phyloP scores from a whole-genome alignment of 2,888 invertebrate genomes.

The Caenorhabditis sinica region DNA sequence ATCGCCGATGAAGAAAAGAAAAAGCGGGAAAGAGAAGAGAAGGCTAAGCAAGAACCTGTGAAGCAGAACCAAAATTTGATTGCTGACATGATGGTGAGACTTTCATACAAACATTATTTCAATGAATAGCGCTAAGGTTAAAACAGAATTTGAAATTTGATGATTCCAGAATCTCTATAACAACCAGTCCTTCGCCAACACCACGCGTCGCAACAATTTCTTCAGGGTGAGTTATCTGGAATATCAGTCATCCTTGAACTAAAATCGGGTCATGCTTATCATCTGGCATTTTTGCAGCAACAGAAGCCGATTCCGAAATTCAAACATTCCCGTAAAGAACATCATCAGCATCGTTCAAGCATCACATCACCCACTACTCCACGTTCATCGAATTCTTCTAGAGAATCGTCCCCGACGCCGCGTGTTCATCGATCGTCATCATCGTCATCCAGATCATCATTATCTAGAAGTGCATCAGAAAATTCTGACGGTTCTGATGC shows the following conservation, averaged over 20 bases:
- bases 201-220: constrained; percentile 13
- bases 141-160: not conserved
- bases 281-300: constrained; percentile 35
- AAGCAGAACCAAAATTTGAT: constrained; percentile 24
- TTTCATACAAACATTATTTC: not conserved
- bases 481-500: not conserved
- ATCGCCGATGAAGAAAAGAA: constrained; percentile 45
- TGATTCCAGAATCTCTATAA: constrained; percentile 47
- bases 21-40: constrained; percentile 60
- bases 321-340: not conserved
- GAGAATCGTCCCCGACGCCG: constrained; percentile 11
- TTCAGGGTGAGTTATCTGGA: constrained; percentile 6
- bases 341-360: not conserved
- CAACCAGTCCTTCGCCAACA: constrained; percentile 35
- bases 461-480: constrained; percentile 5
- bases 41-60: constrained; percentile 30
- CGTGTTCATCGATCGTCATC: not conserved
- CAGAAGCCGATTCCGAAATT: constrained; percentile 49
- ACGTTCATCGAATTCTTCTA: constrained; percentile 8
- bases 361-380: not conserved
- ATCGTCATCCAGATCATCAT: constrained; percentile 12
- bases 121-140: not conserved
- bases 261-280: not conserved
- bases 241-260: too few relatives aligned
- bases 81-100: constrained; percentile 49